Evolutionary conservation across 2,888 invertebrate species (phyloP), one percentile per base, ranked within the genome.

Genomic region (Parnassius apollo): DNA sequence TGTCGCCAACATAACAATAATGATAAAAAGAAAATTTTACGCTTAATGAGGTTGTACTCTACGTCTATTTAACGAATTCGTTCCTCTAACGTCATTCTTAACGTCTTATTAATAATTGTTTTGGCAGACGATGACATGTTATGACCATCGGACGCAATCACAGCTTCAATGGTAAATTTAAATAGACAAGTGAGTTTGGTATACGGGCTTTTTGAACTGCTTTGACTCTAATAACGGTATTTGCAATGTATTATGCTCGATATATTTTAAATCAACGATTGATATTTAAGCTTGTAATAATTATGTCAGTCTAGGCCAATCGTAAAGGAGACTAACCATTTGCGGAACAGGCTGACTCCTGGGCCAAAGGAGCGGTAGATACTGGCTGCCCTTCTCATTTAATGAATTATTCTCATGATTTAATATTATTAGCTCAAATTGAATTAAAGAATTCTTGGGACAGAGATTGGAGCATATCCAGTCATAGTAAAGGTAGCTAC

Each of bases 101-200:
- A 42, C 9, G 45, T 49, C 2, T 11, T 42, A 2, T 18, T 42
- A 1, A 42, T 58, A 58, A 46, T 53, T 42, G 18, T 25, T 22
- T 44, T 51, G 53, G 12, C 45, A 59, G 46, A 13, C 25, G 59
- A 53, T 53, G 59, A 59, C 13, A 35, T 59, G 59, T 59, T 52
- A n/a, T 59, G 59, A 59, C 59, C 53, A 25, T 18, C 10, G 45
- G 35, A 12, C 12, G 25, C 45, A 45, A 2, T 51, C 42, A 25
- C n/a, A 59, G 53, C n/a, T 35, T 45, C 42, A 42, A 45, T 45
- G 35, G 53, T 45, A 46, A n/a, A 18, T 13, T 45, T 53, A 35
- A 53, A 59, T 35, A 42, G 59, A 52, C 59, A 59, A 46, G 51
- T 52, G 25, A 12, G 13, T 55, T 25, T 9, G 57, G 48, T 12